phyloP scores from a whole-genome alignment of 2,797 vertebrate species.

The Limosa lapponica region DNA sequence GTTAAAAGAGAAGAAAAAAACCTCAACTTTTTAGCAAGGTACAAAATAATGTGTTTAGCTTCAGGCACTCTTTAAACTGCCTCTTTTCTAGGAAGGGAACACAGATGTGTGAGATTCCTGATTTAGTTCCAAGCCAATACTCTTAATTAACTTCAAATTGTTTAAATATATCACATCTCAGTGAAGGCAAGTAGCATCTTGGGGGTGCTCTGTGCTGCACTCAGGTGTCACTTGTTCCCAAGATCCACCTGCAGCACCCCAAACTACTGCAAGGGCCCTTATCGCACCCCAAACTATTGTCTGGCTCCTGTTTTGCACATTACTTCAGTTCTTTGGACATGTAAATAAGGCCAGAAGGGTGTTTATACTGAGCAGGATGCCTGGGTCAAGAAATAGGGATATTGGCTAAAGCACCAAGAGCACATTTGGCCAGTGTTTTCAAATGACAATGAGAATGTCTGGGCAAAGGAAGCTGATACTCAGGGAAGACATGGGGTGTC shows the following conservation, averaged over 20 bases:
- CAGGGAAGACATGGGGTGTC: not conserved
- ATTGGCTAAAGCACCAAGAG: not conserved
- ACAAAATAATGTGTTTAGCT: slow-evolving; percentile 64
- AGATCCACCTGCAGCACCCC: not conserved
- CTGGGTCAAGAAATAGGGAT: not conserved
- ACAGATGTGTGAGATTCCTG: slow-evolving; percentile 76
- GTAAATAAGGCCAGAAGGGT: not conserved
- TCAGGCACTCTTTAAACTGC: slow-evolving; percentile 64
- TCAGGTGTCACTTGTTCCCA: not conserved
- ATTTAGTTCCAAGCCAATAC: slow-evolving; percentile 81
- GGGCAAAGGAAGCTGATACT: not conserved
- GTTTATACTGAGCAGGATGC: not conserved
- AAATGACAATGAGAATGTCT: not conserved
- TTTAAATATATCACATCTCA: slow-evolving; percentile 73
- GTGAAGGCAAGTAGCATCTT: not conserved
- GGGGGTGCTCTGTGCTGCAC: not conserved
- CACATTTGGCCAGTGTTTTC: not conserved
- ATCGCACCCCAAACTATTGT: not conserved
- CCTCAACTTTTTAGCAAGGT: slow-evolving; percentile 58
- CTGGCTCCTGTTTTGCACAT: not conserved
- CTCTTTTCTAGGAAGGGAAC: slow-evolving; percentile 68
- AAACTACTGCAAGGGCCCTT: not conserved
- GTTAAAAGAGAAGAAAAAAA: slow-evolving; percentile 23
- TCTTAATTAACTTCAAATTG: slow-evolving; percentile 82
- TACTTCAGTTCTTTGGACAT: not conserved